phyloP scores from a whole-genome alignment of 2,888 invertebrate species.

The Melanotus villosus region DNA sequence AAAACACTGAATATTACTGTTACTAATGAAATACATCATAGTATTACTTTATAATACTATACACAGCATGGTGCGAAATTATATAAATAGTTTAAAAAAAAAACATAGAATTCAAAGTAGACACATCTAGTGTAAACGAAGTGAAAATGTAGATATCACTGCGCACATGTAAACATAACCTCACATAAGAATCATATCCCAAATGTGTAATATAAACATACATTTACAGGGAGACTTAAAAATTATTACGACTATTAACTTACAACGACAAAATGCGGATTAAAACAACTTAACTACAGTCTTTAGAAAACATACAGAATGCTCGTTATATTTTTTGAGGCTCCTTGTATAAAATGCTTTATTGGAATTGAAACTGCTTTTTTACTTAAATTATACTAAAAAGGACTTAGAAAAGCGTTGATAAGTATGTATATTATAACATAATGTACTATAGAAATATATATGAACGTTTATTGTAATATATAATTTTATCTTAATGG shows the following conservation, averaged over 20 bases:
- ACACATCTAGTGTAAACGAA: conserved; percentile 53
- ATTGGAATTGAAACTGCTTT: conserved; percentile 70
- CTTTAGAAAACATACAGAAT: conserved; percentile 7
- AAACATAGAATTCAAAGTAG: conserved; percentile 52
- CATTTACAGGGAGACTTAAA: conserved; percentile 44
- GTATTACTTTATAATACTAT: conserved; percentile 51
- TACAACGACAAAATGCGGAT: conserved; percentile 34
- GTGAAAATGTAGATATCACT: conserved; percentile 62
- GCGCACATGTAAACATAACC: conserved; percentile 63
- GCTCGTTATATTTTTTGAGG: conserved; percentile 46
- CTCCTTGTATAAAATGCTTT: conserved; percentile 64
- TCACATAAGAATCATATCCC: conserved; percentile 64
- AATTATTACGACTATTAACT: conserved; percentile 19
- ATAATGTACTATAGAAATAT: conserved; percentile 52
- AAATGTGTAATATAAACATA: conserved; percentile 57
- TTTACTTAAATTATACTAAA: conserved; percentile 64
- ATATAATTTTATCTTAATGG: conserved; percentile 62
- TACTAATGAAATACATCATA: conserved; percentile 44
- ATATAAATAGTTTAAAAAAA: conserved; percentile 49
- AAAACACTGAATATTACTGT: conserved; percentile 34
- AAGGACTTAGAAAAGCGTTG: conserved; percentile 58
- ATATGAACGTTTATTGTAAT: conserved; percentile 60
- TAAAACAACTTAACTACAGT: neutral
- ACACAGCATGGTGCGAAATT: conserved; percentile 54
- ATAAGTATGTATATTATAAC: conserved; percentile 61